Base-by-base conservation (phyloP, 2,113 vertebrate genomes). In the Bos javanicus region DNA sequence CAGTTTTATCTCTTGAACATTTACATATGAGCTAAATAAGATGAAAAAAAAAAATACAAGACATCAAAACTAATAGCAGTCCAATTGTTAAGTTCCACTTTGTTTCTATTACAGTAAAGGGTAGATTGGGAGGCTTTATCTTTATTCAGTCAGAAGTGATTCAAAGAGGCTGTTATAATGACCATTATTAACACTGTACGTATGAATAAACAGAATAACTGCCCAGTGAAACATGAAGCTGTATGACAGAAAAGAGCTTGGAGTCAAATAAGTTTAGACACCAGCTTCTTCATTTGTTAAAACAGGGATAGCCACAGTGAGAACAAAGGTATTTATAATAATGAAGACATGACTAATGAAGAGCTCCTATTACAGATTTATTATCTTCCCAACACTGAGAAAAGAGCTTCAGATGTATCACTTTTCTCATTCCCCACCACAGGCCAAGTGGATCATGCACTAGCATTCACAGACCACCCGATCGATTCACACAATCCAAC, bases 1-100 rank as follows among this genome's bases (percentile, higher is more conserved):
- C 98, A 99, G 97, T 87, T 98, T 99, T 83, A 99, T 99, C 96
- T 99, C 99, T 97, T 99, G 99, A 84, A 95, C 87, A 96, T 99
- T 99, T 90, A 97, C 88, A 46, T 99, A 99, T 17, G 99, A 99
- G 59, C 99, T 99, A 98, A 87, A 90, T 54, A 87, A 92, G 64
- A 88, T 7, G 2, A 93, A 81, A 4, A 86, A 3, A 3, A 62
- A 86, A 95, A 62, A 83, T 23, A 56, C 30, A 89, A 84, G 14
- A 85, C 28, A 93, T 90, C 56, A 94, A 82, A 90, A 93, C 16
- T 23, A 2, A 21, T 2, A 59, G 43, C 15, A 87, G 59, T 12
- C 23, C 33, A 74, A 33, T 0, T 23, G 46, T 97, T 82, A 57
- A 67, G 46, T 14, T 21, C 59, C 71, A 74, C 0, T 78, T 52